Base-by-base conservation (phyloP, 2,113 vertebrate species). In the Albula goreensis region DNA sequence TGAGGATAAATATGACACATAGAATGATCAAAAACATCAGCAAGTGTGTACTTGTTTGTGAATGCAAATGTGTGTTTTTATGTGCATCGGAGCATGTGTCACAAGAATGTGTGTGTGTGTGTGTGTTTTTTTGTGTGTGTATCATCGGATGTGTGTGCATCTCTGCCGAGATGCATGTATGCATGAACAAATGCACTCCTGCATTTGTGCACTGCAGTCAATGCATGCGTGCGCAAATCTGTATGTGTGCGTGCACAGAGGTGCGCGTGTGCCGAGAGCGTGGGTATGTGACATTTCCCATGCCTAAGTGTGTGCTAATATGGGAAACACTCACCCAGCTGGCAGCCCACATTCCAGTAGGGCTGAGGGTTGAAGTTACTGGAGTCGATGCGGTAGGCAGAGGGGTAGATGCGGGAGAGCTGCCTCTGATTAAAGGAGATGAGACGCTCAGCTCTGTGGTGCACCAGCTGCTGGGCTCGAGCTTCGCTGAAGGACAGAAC, bases 311-410 rank as follows among this genome's bases (percentile, higher is more conserved):
- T 50, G 15, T 82, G 31, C 60, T 19, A 41, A 41, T 41, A 49
- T 11, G 53, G 52, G 19, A 9, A 52, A 11, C 70, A 31, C 92
- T 81, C 86, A 99, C 98, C 98, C 84, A 99, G 87, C 90, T 99
- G 98, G 93, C 97, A 99, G 5, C 98, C 98, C 83, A 96, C 94
- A 0, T 98, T 99, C 98, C 98, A 99, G 92, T 99, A 99, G 0
- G 97, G 96, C 88, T 99, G 93, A 0, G 98, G 98, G 92, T 99
- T 99, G 92, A 99, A 99, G 91, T 99, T 99, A 90, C 98, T 99
- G 78, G 98, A 99, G 93, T 99, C 98, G 0, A 99, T 99, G 52
- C 98, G 96, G 85, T 99, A 99, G 84, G 98, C 98, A 0, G 98
- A 99, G 1, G 98, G 98, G 85, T 99, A 99, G 91, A 99, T 96